Conservation (phyloP, 2,797 vertebrate species). For the Anniella stebbinsi region DNA sequence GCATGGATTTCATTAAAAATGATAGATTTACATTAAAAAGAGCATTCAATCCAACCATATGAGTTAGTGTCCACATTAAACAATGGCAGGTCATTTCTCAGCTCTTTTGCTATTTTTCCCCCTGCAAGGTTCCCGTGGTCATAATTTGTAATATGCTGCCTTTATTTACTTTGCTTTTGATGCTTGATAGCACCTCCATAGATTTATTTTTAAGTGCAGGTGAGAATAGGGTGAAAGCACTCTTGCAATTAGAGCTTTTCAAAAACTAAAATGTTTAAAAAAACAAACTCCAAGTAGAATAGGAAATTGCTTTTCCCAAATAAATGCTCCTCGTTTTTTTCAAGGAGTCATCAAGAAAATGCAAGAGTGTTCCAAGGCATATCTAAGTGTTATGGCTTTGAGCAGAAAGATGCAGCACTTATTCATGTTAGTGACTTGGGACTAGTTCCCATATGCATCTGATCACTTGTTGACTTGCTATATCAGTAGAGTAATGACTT, state of each 20-base stretch:
- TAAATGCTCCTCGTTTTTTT: neutral
- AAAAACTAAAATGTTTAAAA: neutral
- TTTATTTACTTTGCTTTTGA: constrained; percentile 20
- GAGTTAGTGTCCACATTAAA: constrained; percentile 25
- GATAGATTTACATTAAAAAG: constrained; percentile 43
- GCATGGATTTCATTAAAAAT: constrained; percentile 33
- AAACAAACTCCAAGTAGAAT: neutral
- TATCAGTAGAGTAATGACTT: neutral
- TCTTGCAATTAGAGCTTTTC: constrained; percentile 2
- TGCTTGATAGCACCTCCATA: constrained; percentile 6
- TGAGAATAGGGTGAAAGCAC: neutral
- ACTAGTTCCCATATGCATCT: neutral
- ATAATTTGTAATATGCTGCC: constrained; percentile 24
- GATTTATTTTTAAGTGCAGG: constrained; percentile 26
- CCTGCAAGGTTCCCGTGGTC: neutral
- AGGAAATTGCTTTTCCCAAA: neutral
- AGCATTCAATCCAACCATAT: constrained; percentile 6
- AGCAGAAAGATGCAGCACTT: neutral
- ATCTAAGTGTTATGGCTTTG: neutral
- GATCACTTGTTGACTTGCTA: neutral
- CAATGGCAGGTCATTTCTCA: constrained; percentile 36
- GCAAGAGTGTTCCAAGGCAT: neutral
- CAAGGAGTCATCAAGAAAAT: neutral
- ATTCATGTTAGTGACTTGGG: too few species aligned
- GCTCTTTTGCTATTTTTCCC: neutral